Evolutionary conservation across 1,140 invertebrate species (phyloP).

Genomic region (Neodiprion pinetum): DNA sequence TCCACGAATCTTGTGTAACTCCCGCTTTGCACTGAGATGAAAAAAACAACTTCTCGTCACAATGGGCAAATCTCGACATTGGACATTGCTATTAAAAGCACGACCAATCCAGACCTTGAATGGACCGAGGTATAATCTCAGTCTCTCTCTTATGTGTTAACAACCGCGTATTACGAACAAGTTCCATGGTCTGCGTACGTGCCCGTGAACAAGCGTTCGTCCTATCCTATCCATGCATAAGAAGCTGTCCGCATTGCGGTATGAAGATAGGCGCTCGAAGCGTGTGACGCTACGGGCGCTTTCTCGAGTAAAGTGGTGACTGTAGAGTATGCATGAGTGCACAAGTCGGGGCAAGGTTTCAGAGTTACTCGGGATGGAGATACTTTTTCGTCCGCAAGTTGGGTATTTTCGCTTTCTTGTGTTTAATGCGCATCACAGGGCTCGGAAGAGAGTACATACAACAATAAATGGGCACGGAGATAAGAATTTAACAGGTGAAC

Average conservation of each 20-base stretch:
- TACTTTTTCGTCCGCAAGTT: no score
- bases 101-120: background rate
- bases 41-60: no score
- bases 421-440: no score
- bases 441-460: no score
- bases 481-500: background rate
- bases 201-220: background rate
- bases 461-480: background rate
- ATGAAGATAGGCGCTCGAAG: background rate
- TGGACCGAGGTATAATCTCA: background rate
- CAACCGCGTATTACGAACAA: background rate
- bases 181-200: background rate
- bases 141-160: background rate
- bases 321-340: no score
- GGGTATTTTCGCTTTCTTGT: no score
- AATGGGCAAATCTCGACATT: no score
- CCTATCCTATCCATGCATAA: background rate
- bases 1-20: no score
- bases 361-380: no score
- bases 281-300: background rate
- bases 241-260: background rate
- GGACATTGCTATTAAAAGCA: background rate
- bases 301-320: no score
- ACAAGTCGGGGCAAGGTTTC: no score
- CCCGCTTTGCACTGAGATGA: no score